Conservation (phyloP, 1,140 invertebrate species). For the Bombus impatiens region DNA sequence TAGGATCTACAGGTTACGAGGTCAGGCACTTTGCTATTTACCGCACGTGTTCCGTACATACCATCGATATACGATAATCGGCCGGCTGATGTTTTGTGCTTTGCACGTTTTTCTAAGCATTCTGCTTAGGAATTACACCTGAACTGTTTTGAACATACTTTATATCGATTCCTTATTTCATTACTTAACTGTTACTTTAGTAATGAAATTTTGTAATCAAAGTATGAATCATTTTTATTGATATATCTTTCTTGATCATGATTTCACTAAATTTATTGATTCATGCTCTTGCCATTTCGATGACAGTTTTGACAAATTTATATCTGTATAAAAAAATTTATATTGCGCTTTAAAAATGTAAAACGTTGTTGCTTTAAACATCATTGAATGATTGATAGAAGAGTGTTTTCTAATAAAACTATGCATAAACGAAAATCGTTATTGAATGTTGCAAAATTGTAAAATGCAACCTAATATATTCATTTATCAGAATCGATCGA, state of each 20-base stretch:
- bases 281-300: no score
- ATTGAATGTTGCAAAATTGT: not conserved
- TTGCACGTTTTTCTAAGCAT: not conserved
- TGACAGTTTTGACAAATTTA: no score
- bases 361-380: no score
- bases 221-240: not conserved
- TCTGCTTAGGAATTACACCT: not conserved
- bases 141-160: not conserved
- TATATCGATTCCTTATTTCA: not conserved
- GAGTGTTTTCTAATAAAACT: not conserved
- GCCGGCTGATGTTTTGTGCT: not conserved
- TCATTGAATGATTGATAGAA: not conserved
- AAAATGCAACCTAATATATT: not conserved
- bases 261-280: no score
- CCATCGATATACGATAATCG: slow-evolving; percentile 29
- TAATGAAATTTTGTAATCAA: not conserved
- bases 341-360: no score
- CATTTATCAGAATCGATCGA: not conserved
- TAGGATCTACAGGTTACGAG: slow-evolving; percentile 32
- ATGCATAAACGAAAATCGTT: no score
- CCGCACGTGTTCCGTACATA: not conserved
- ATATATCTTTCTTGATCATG: no score
- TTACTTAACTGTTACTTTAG: not conserved
- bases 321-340: no score
- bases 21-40: slow-evolving; percentile 38